phyloP scores from a whole-genome alignment of 23 tunicate genomes.

The Ciona savignyi region DNA sequence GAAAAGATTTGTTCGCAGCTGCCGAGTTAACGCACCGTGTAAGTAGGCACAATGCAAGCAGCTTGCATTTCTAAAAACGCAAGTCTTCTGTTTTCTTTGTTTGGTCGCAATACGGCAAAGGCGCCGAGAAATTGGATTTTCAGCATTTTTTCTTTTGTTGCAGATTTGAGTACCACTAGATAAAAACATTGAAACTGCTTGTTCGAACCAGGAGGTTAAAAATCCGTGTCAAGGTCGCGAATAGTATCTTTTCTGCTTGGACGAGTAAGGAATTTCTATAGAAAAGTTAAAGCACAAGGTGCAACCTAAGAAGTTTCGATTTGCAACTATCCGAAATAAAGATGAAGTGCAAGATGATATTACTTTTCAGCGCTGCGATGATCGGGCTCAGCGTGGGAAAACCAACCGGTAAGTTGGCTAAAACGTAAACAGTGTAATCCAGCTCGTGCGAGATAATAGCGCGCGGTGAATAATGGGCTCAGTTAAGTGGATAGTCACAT shows the following conservation, averaged over 20 bases:
- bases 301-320: not conserved
- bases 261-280: not conserved
- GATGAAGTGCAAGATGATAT: not conserved
- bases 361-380: not conserved
- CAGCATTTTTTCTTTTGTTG: not conserved
- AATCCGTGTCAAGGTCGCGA: not conserved
- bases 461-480: not conserved
- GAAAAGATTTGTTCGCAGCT: not conserved
- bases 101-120: not conserved
- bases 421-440: slow-evolving; percentile 41
- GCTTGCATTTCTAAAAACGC: not conserved
- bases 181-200: not conserved
- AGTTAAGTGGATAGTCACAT: not conserved
- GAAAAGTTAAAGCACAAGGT: not conserved
- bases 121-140: not conserved
- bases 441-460: slow-evolving; percentile 4
- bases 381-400: slow-evolving; percentile 55
- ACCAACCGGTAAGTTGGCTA: slow-evolving; percentile 41
- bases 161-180: not conserved
- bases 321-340: not conserved
- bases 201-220: not conserved
- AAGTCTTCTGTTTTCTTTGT: not conserved
- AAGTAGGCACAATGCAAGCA: not conserved
- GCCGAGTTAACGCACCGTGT: not conserved
- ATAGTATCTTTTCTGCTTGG: not conserved